phyloP scores from a whole-genome alignment of 2,888 invertebrate species.

The Heteromyza rotundicornis region DNA sequence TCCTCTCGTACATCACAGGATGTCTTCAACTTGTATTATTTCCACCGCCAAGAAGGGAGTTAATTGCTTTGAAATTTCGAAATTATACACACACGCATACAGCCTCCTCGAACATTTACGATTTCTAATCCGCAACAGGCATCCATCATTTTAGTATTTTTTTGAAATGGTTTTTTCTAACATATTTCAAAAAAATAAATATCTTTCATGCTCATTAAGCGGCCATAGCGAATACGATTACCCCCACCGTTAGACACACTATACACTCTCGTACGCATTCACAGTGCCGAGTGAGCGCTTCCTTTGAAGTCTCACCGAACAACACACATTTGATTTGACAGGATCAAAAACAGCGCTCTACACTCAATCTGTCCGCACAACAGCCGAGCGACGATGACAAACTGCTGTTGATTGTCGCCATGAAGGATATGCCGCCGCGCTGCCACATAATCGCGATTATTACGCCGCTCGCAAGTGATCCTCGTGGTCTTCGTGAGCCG shows the following conservation, averaged over 20 bases:
- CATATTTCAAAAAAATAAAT: no score
- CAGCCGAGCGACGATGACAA: not conserved
- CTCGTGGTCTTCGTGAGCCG: constrained; percentile 34
- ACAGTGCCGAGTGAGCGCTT: not conserved
- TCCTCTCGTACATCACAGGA: not conserved
- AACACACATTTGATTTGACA: not conserved
- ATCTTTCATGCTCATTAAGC: constrained; percentile 4
- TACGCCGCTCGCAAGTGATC: constrained; percentile 1
- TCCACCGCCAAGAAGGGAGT: constrained; percentile 23
- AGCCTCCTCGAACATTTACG: not conserved
- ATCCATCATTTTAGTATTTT: not conserved
- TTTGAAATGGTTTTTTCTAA: not conserved
- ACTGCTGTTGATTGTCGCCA: not conserved
- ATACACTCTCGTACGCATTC: not conserved
- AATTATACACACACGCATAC: constrained; percentile 43
- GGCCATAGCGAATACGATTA: not conserved
- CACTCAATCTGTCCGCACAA: not conserved
- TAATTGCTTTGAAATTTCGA: constrained; percentile 55
- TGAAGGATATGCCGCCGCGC: not conserved
- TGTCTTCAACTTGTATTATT: not conserved
- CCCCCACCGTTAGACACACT: not conserved
- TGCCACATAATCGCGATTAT: constrained; percentile 16
- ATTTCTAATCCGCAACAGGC: not conserved
- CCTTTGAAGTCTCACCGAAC: not conserved
- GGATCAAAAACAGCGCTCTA: not conserved